Evolutionary conservation across 2,888 invertebrate genomes (phyloP).

Genomic region (Craniophora ligustri): DNA sequence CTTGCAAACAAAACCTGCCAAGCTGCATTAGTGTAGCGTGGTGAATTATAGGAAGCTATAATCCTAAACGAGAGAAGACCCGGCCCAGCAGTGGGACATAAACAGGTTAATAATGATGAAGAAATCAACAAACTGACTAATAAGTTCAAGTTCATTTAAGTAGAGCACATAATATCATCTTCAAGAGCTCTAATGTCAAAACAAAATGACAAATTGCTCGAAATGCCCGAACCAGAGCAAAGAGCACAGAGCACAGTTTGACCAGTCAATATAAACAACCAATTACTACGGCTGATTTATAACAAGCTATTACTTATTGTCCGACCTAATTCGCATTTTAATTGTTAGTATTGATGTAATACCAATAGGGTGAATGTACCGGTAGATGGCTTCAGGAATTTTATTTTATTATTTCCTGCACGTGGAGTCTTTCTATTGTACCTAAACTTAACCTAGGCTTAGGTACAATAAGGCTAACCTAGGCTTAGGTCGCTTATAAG

Average conservation of each 20-base stretch:
- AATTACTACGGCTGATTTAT: slow-evolving; percentile 60
- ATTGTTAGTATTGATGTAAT: slow-evolving; percentile 59
- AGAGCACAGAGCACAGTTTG: slow-evolving; percentile 51
- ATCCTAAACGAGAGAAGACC: no score
- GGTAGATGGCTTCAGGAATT: slow-evolving; percentile 9
- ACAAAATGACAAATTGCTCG: slow-evolving; percentile 47
- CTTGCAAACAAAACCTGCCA: no score
- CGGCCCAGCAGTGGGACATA: no score
- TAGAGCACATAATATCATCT: slow-evolving; percentile 32
- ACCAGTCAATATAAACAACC: slow-evolving; percentile 55
- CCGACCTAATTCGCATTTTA: slow-evolving; percentile 61
- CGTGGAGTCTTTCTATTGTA: not conserved
- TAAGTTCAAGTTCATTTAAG: slow-evolving; percentile 10
- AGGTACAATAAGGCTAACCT: no score
- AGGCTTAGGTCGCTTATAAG: not conserved
- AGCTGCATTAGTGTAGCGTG: no score
- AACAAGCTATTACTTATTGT: slow-evolving; percentile 61
- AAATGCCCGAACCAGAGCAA: slow-evolving; percentile 47
- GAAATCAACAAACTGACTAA: no score
- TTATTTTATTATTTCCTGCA: not conserved
- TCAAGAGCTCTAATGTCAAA: slow-evolving; percentile 44
- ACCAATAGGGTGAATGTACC: slow-evolving; percentile 25
- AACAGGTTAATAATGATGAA: no score
- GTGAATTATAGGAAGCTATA: no score
- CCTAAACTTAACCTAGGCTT: not conserved